Evolutionary conservation across 2,888 invertebrate species (phyloP).

Genomic region (Mimumesa dahlbomi): DNA sequence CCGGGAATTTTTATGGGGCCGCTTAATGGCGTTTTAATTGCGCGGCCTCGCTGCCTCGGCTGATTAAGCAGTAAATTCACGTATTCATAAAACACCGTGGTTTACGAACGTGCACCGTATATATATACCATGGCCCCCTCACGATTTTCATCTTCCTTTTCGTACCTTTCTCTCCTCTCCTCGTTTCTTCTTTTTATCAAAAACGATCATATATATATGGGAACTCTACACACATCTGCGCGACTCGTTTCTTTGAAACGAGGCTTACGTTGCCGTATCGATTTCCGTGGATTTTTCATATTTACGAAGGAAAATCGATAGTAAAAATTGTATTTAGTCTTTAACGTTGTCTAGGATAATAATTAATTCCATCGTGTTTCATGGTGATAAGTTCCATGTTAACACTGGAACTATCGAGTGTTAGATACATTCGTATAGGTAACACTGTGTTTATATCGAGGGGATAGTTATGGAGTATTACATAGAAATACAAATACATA

Average conservation of each 20-base stretch:
- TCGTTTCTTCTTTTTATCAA: constrained; percentile 5
- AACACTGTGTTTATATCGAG: no score
- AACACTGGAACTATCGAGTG: no score
- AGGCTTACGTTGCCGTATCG: no score
- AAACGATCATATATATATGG: constrained; percentile 23
- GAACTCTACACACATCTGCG: constrained; percentile 29
- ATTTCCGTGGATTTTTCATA: no score
- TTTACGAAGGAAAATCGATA: no score
- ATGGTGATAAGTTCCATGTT: no score
- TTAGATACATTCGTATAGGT: no score
- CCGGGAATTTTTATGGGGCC: constrained; percentile 70
- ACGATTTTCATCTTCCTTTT: constrained; percentile 37
- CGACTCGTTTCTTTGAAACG: no score
- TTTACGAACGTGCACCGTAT: constrained; percentile 62
- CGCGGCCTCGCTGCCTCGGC: constrained; percentile 64
- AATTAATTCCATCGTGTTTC: constrained; percentile 39
- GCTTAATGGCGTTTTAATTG: constrained; percentile 76
- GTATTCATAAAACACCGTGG: constrained; percentile 72
- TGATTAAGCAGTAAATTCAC: constrained; percentile 77
- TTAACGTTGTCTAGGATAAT: constrained; percentile 30
- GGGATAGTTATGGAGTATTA: no score
- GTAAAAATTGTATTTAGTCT: no score
- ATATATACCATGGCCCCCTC: not conserved
- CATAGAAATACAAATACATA: no score
- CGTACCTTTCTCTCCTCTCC: constrained; percentile 1